A percentile compares a stretch with the other conserved stretches of the same genome.
phyloP scores from a whole-genome alignment of 2,888 invertebrate species.

The Platynereis dumerilii region DNA sequence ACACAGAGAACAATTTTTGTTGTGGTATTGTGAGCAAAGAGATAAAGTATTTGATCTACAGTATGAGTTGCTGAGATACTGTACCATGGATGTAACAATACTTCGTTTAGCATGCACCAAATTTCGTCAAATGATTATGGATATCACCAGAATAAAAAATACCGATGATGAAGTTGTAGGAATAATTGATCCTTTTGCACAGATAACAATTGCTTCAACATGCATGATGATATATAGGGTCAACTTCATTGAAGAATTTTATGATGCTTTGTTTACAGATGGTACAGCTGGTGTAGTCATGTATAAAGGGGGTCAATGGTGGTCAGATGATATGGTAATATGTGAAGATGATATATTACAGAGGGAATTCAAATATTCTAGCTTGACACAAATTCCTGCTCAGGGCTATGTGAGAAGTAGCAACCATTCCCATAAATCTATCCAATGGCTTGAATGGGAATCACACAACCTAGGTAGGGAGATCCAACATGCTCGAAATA shows the following conservation, averaged over 20 bases:
- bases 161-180: not conserved
- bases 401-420: no score
- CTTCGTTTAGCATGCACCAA: not conserved
- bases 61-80: not conserved
- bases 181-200: constrained; percentile 4
- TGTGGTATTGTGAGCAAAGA: not conserved
- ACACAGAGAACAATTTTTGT: not conserved
- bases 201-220: not conserved
- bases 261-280: not conserved
- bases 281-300: not conserved
- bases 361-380: no score
- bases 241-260: not conserved
- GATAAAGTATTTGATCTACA: not conserved
- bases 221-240: not conserved
- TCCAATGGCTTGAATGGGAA: not conserved
- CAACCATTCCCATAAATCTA: not conserved
- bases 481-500: constrained; percentile 3
- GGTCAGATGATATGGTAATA: no score
- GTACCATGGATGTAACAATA: not conserved
- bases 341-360: no score
- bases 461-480: not conserved
- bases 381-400: no score
- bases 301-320: no score
- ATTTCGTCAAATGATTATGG: not conserved
- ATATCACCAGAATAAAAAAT: not conserved